Evolutionary conservation across 1,140 invertebrate species (phyloP), one percentile per base, ranked within the genome.

Genomic region (Acromyrmex heyeri): DNA sequence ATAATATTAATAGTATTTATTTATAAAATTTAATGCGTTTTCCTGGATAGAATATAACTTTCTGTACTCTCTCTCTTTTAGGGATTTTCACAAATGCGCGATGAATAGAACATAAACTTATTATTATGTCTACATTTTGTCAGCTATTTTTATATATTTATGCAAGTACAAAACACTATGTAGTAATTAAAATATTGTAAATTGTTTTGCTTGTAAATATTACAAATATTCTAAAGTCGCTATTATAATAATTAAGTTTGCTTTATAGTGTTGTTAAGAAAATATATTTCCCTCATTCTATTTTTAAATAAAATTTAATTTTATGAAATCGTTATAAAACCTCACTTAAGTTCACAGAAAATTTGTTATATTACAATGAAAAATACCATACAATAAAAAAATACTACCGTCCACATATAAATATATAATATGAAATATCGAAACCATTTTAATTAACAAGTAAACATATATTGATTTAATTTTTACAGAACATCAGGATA

Each of bases 81-180:
- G 44, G 30, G 10, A 2, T 48, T 21, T 59, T 38, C 12, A 21
- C 48, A 38, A 27, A 24, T 72, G 55, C 38, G 21, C 18, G 14
- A 73, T 73, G 48, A 61, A 82, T 73, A 44, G 21, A 30, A 82
- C 30, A 27, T 38, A 34, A 55, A 79, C 44, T 82, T 73, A 53
- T 30, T 14, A 69, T 69, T 82, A 72, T 6, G 8, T 64, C n/a
- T n/a, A 14, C 14, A 30, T 16, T 72, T 48, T 48, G 14, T 14
- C 24, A 14, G 18, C 18, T 27, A 24, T 1, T 48, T 79, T 38
- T 69, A 69, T 34, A 79, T 6, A 1, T 65, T 78, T 48, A 64
- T 4, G 3, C 18, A 48, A 48, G 24, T 21, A 50, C 30, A 65
- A 18, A 50, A 21, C 18, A 65, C 65, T 48, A 64, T 5, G 18